Evolutionary conservation across 2,797 vertebrate genomes (phyloP), one percentile per base, ranked within the genome.

Genomic region (Syndactyla subalaris): DNA sequence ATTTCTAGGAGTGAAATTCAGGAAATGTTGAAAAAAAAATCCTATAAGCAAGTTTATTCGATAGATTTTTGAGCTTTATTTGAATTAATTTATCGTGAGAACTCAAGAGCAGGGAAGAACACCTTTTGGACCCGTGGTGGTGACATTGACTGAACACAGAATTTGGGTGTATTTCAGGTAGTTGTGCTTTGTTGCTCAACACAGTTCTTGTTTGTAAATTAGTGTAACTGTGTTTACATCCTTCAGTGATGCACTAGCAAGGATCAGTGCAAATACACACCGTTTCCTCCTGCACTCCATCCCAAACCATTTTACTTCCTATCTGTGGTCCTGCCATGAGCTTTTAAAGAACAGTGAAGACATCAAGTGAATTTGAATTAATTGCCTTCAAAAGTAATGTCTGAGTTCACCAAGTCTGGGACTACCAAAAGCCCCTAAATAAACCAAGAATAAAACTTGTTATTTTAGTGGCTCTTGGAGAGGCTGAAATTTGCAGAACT

Each of bases 161-260:
- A 16, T 10, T 2, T 43, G 27, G 7, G 2, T 34, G 3, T 26
- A 6, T 41, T 32, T 86, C 13, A 7, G 11, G n/a, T 1, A 18
- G 52, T 14, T 54, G 23, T 36, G 34, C 9, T 71, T 41, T 36
- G 27, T 43, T 85, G 32, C 14, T 58, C 58, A 22, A 27, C 41
- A 29, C 23, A 48, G 36, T 18, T 65, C 14, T 23, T 59, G 5
- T 54, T 41, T 71, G 30, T 34, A 46, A 65, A 65, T 54, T 55
- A 38, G 16, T 36, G 16, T n/a, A 68, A 12, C 29, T 59, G 13
- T 6, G 14, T 21, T 30, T 38, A 11, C 10, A 12, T 29, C 52
- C 36, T 48, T 36, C 17, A 29, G 27, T 54, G 32, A 45, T 7
- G 19, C 6, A 13, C 24, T 65, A n/a, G n/a, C 51, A 43, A 43